phyloP scores from a whole-genome alignment of 37 sponge, comb jelly and placozoan genomes.

The Halichondria panicea region DNA sequence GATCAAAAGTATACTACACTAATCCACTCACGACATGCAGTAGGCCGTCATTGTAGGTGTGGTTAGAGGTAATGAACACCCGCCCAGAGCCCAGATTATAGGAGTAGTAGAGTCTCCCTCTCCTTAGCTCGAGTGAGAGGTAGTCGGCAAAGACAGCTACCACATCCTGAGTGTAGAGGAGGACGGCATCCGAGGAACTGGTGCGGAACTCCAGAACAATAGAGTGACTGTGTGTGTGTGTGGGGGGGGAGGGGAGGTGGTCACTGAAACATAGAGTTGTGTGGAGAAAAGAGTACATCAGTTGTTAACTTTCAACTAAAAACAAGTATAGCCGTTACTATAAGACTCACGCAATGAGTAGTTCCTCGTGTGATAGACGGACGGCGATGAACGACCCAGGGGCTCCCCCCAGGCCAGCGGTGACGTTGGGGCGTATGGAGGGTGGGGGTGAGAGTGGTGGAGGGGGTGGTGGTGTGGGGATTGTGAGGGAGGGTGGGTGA shows the following conservation, averaged over 20 bases:
- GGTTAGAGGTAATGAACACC: constrained; percentile 5
- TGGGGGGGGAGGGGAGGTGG: constrained; percentile 2
- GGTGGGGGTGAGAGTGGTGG: constrained; percentile 18
- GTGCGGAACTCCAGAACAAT: constrained; percentile 53
- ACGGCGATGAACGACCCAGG: constrained; percentile 17
- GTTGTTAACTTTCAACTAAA: no score
- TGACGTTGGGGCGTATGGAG: constrained; percentile 16
- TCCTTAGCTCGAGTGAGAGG: constrained; percentile 46
- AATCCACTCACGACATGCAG: constrained; percentile 32
- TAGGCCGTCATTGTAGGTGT: constrained; percentile 40
- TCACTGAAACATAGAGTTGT: not conserved
- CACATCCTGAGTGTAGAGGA: constrained; percentile 48
- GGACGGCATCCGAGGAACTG: constrained; percentile 31
- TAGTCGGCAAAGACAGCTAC: constrained; percentile 15
- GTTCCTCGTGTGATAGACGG: no score
- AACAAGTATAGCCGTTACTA: no score
- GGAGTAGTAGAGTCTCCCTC: constrained; percentile 41
- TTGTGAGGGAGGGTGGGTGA: not conserved
- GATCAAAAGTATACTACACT: no score
- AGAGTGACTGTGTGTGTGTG: no score
- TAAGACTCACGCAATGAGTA: no score
- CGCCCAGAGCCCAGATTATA: constrained; percentile 51
- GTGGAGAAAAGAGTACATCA: no score
- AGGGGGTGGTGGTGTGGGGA: constrained; percentile 8
- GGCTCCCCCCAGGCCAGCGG: constrained; percentile 8